Base-by-base conservation (phyloP, 2,888 invertebrate species). In the Apantesis nais region DNA sequence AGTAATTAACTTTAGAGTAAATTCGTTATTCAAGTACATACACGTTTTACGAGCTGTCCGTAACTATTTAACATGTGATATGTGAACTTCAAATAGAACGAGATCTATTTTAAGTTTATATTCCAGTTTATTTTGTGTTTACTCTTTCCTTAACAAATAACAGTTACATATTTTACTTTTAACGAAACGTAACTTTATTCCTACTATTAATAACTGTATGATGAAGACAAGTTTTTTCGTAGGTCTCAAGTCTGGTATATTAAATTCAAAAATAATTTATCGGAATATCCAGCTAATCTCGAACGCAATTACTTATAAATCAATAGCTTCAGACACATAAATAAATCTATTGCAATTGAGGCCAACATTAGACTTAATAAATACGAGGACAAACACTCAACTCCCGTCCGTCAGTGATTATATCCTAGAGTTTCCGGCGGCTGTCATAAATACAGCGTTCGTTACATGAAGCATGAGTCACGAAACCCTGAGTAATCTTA, bases 401-500 rank as follows among this genome's bases (percentile, higher is more conserved):
- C 74, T 80, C 74, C 78, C 78, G 73, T 75, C 68, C 74, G 76
- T 80, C 39, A 44, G 63, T 73, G 76, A 82, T 79, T 79, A 81
- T 78, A 82, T 80, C 78, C 76, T 76, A 74, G 69, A 76, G 81
- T 89, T 89, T 92, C 92, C 92, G 89, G 88, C 87, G 87, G 80
- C 81, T 83, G 87, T 86, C 81, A 84, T 87, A 86, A 88, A 88
- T 85, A 89, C 82, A 85, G 74, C 76, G 75, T 82, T 81, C 80
- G 83, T 86, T 86, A 83, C 82, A 83, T 83, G 81, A 86, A 82
- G 78, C 82, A 84, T 91, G 91, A 93, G 82, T 93, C 92, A 92
- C 78, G 79, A 80, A 73, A 77, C 66, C 66, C 86, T 85, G 87
- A 89, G 86, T 86, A 87, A 88, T 86, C 83, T 87, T 79, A 74